Evolutionary conservation across 2,888 invertebrate genomes (phyloP).

Genomic region (Nasonia oneida): DNA sequence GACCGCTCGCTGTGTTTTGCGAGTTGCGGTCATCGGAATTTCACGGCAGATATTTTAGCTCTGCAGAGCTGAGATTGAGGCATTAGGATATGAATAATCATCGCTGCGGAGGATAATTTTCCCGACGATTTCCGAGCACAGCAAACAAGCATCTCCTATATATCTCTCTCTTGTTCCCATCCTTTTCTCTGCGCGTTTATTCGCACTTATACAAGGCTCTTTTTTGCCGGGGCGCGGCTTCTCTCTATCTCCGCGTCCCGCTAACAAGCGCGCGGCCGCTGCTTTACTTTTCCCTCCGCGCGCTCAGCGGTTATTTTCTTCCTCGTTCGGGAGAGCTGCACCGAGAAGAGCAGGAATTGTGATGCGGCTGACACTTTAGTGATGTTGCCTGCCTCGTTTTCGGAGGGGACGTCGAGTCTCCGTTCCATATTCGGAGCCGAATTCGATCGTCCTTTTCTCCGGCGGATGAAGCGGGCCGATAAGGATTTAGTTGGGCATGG

Average conservation of each 20-base stretch:
- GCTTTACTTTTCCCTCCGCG: constrained; percentile 10
- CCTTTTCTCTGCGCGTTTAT: not conserved
- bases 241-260: constrained; percentile 43
- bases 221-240: constrained; percentile 57
- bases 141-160: not conserved
- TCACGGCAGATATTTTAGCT: no score
- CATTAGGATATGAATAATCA: no score
- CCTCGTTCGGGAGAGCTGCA: constrained; percentile 23
- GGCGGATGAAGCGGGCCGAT: constrained; percentile 35
- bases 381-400: constrained; percentile 75
- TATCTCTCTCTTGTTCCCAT: not conserved
- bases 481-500: constrained; percentile 42
- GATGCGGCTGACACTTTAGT: constrained; percentile 79
- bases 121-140: no score
- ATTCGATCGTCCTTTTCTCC: constrained; percentile 42
- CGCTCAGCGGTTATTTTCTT: constrained; percentile 41
- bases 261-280: constrained; percentile 55
- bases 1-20: constrained; percentile 51
- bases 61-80: no score
- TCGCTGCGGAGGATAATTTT: no score
- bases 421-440: constrained; percentile 51
- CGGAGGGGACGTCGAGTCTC: constrained; percentile 50
- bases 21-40: not conserved
- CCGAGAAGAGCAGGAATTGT: constrained; percentile 73
- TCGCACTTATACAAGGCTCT: not conserved